Base-by-base conservation (phyloP, 2,888 invertebrate genomes). In the Epiblema foenella region DNA sequence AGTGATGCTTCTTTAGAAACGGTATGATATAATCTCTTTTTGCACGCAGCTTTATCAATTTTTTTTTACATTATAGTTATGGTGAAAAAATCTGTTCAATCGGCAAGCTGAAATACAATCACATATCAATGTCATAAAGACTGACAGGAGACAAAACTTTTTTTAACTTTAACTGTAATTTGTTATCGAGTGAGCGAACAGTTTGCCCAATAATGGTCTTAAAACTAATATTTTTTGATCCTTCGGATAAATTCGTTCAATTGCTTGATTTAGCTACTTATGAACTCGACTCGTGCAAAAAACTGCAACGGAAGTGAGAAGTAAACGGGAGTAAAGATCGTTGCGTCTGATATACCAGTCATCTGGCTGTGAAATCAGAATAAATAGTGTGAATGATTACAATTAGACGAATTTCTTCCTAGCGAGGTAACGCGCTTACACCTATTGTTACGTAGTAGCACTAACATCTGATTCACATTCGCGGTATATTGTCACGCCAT, bases 361-460 rank as follows among this genome's bases (percentile, higher is more conserved):
- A 68, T 68, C 63, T 59, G 37, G 39, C 42, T 68, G 72, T 68
- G 49, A 67, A 63, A 71, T 72, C 69, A 29, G n/a, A 59, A 63
- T 37, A 69, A 69, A 69, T 63, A 71, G 76, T 78, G 79, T 75
- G 76, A 79, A 78, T 78, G 74, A 78, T 79, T 65, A 77, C 75
- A 76, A 80, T 77, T 74, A 76, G 73, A 75, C 64, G 63, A 73
- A 71, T 76, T 76, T 76, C 63, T 71, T 67, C 62, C 76, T 82
- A 83, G 80, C 79, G 79, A 71, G 72, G 73, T 75, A 76, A 74
- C 74, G 73, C 62, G 75, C 70, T 75, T 75, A 78, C 76, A 77
- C 73, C 77, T 75, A 81, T 81, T 81, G 82, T 85, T 83, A 81
- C 78, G 81, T 78, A 72, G 77, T 46, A 60, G 60, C 20, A 42